These are phyloP conservation scores for Latrodectus geometricus DNA, from an alignment of 1,140 invertebrate genomes.

Conservation along the genomic window DNA sequence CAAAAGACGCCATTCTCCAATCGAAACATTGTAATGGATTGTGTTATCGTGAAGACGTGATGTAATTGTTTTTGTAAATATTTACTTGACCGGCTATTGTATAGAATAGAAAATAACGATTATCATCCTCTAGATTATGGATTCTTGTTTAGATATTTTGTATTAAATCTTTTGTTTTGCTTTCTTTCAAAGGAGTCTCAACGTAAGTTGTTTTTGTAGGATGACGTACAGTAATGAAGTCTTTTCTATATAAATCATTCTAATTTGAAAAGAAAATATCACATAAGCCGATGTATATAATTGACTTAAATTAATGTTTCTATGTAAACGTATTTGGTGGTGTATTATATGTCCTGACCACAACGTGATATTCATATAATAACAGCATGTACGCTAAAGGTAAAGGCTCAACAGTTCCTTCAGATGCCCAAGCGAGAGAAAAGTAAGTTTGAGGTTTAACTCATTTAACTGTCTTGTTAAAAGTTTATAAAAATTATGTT, in stretches of 20 bases:
- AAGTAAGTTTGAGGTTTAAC: constrained; percentile 79
- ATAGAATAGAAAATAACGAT: background rate
- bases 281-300: constrained; percentile 34
- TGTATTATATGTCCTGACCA: constrained; percentile 46
- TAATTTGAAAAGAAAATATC: constrained; percentile 24
- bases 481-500: background rate
- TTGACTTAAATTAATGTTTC: constrained; percentile 46
- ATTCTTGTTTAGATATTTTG: too few species aligned
- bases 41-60: constrained; percentile 48
- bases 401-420: constrained; percentile 90
- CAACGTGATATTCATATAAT: constrained; percentile 29
- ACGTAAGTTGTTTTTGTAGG: constrained; percentile 36
- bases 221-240: constrained; percentile 50
- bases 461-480: background rate
- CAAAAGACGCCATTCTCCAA: constrained; percentile 61
- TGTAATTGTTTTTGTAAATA: constrained; percentile 54
- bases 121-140: background rate
- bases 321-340: constrained; percentile 40
- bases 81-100: constrained; percentile 30
- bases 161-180: too few species aligned
- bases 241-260: background rate
- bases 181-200: constrained; percentile 3
- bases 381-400: constrained; percentile 84
- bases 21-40: constrained; percentile 55
- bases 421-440: constrained; percentile 93